Evolutionary conservation across 2,113 vertebrate species (phyloP).

Genomic region (Sakesphorus luctuosus): DNA sequence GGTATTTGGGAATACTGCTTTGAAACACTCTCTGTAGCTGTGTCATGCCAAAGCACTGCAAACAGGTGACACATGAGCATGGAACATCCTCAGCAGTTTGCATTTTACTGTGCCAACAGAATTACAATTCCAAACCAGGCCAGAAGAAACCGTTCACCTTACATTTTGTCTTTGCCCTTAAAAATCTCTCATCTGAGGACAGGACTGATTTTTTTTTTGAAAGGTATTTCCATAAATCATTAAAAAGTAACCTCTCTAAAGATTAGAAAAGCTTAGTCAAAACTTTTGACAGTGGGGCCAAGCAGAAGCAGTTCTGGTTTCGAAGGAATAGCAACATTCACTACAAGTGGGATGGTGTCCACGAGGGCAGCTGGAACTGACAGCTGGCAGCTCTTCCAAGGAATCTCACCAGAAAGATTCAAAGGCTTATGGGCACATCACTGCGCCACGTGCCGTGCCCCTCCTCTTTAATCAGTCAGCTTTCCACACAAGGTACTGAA

Average conservation of each 20-base stretch:
- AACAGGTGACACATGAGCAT: neutral
- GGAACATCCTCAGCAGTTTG: neutral
- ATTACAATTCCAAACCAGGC: neutral
- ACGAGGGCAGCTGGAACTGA: neutral
- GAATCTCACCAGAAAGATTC: neutral
- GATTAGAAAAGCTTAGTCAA: constrained; percentile 74
- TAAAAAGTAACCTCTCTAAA: constrained; percentile 70
- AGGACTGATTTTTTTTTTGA: neutral
- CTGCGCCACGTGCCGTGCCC: neutral
- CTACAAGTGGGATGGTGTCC: neutral
- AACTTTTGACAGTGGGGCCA: constrained; percentile 50
- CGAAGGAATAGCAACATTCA: neutral
- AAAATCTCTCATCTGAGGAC: neutral
- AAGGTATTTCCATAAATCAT: constrained; percentile 24
- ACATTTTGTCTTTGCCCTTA: neutral
- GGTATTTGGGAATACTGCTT: neutral
- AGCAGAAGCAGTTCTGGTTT: constrained; percentile 54
- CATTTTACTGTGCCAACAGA: neutral
- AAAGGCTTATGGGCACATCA: neutral
- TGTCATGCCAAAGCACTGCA: neutral
- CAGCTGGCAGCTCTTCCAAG: neutral
- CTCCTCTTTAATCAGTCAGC: constrained; percentile 33
- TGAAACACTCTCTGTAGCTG: neutral
- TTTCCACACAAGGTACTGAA: constrained; percentile 36
- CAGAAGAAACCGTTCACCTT: neutral